phyloP scores from a whole-genome alignment of 2,797 vertebrate genomes.

The Chelon labrosus region DNA sequence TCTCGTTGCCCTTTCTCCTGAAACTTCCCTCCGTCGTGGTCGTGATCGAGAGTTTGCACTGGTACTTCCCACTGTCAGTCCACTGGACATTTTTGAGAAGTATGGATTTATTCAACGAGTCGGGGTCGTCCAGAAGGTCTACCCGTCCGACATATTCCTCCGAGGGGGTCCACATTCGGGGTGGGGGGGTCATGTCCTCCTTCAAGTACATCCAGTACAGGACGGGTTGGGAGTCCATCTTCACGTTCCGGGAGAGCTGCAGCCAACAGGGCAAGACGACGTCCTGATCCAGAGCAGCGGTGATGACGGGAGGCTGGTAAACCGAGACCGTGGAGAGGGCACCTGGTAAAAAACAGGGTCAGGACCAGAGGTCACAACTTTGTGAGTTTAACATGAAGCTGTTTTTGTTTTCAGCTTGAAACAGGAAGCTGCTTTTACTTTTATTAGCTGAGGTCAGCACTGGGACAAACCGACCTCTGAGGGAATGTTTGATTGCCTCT shows the following conservation, averaged over 20 bases:
- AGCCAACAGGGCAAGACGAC: conserved; percentile 58
- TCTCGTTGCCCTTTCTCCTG: conserved; percentile 41
- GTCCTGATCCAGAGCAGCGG: conserved; percentile 35
- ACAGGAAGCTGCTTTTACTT: too few species aligned
- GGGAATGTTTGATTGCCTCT: too few species aligned
- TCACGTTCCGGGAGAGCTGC: conserved; percentile 22
- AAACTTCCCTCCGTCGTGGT: rapidly evolving
- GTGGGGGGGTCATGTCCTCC: rapidly evolving
- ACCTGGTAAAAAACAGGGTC: conserved; percentile 30
- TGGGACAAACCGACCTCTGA: too few species aligned
- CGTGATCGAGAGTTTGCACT: conserved; percentile 66
- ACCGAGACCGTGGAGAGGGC: conserved; percentile 32
- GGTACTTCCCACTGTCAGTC: conserved; percentile 63
- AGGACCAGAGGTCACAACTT: too few species aligned
- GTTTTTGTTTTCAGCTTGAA: too few species aligned
- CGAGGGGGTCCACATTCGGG: background rate
- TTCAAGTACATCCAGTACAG: conserved; percentile 60
- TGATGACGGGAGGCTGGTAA: conserved; percentile 56
- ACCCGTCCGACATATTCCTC: conserved; percentile 27
- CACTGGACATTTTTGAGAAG: conserved; percentile 57
- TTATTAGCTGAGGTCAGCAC: too few species aligned
- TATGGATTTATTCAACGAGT: conserved; percentile 55
- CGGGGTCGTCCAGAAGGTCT: background rate
- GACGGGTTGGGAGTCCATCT: background rate
- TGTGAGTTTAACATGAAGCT: too few species aligned